Base-by-base conservation (phyloP, 37 sponge, comb jelly and placozoan species). In the Beroe forskalii region DNA sequence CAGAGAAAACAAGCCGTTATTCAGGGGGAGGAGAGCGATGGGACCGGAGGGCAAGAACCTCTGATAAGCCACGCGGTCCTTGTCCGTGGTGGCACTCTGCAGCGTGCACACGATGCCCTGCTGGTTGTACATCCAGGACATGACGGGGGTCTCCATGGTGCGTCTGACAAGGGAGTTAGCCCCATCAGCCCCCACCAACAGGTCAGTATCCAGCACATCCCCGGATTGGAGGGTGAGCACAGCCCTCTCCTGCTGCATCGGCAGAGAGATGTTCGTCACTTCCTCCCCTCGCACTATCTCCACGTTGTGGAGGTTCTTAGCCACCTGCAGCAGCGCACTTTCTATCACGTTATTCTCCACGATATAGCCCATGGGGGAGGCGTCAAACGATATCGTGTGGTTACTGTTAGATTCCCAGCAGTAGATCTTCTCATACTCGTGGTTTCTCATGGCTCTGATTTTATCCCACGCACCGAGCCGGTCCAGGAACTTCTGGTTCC, bases 171-270 rank as follows among this genome's bases (percentile, higher is more conserved):
- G 32, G 23, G 95, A 95, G 62, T 67, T 41, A 43, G 92, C 67
- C 0, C 95, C 95, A 89, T 95, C 95, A 44, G 95, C 94, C 0
- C 95, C 95, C 76, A 95, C 92, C 63, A 93, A 40, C 48, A 93
- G 60, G 39, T 64, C 69, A 3, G 92, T 90, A 9, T 38, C 60
- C 40, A 92, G 22, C 0, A 28, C 27, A 0, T 62, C 76, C 40
- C 91, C 93, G 55, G 67, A 67, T 62, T 69, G 33, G 9, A 93
- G 92, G 22, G 23, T 61, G 30, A 92, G 20, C 22, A 24, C 40
- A 2, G 89, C 89, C 62, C 80, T 76, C 9, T 62, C 67, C 24
- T 41, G 28, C 0, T 76, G 62, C 39, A 67, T 44, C 30, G 69
- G 83, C 41, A 91, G 61, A 8, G 6, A 76, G 72, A 94, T 33